Evolutionary conservation across 2,888 invertebrate genomes (phyloP).

Genomic region (Oegoconia quadripuncta): DNA sequence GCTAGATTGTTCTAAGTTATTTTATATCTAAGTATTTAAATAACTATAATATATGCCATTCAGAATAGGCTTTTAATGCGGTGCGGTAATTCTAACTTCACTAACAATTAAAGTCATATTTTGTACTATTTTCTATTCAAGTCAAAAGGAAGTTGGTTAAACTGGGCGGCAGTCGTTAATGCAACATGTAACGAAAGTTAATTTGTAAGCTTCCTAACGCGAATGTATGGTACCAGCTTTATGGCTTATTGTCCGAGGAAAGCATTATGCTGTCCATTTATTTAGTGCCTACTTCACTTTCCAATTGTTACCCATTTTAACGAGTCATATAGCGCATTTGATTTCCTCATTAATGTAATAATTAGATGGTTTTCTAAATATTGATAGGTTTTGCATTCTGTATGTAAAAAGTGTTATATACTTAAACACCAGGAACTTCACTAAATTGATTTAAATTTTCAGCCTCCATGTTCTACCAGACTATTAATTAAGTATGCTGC

Average conservation of each 20-base stretch:
- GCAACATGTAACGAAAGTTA: conserved; percentile 20
- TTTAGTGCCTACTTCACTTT: conserved; percentile 38
- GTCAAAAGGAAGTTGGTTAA: conserved; percentile 6
- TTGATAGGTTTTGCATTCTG: neutral
- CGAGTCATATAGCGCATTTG: conserved; percentile 29
- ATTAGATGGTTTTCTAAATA: no score
- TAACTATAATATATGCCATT: no score
- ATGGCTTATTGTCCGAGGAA: conserved; percentile 39
- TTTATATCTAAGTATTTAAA: no score
- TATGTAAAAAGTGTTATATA: no score
- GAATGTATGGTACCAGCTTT: conserved; percentile 32
- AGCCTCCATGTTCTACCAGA: no score
- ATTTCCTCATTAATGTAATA: conserved; percentile 22
- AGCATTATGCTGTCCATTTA: conserved; percentile 38
- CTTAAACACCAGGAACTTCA: no score
- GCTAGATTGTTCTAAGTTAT: no score
- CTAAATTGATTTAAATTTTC: no score
- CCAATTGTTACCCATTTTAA: conserved; percentile 35
- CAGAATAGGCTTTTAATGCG: no score
- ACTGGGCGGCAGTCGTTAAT: conserved; percentile 19
- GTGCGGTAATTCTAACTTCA: neutral
- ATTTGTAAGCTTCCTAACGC: conserved; percentile 28
- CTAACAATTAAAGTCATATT: neutral
- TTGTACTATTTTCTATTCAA: conserved; percentile 2
- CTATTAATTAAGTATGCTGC: no score